These are phyloP conservation scores for Edolisoma coerulescens DNA, from an alignment of 2,113 vertebrate genomes.

Conservation along the genomic window DNA sequence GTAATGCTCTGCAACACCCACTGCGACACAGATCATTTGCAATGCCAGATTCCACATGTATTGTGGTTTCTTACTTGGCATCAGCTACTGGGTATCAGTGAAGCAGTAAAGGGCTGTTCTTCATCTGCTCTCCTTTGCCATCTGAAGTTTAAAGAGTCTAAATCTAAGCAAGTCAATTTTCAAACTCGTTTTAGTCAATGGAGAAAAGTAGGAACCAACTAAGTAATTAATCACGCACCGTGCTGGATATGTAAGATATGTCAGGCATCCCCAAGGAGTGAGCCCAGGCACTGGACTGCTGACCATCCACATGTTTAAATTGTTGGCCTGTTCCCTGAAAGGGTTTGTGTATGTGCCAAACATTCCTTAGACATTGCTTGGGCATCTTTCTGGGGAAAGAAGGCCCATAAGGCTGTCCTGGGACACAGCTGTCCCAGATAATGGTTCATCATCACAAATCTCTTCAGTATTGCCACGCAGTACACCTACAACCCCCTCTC, in stretches of 20 bases:
- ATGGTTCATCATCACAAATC: background rate
- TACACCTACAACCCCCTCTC: background rate
- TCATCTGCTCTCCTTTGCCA: background rate
- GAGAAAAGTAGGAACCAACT: background rate
- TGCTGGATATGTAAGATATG: background rate
- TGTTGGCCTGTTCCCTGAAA: background rate
- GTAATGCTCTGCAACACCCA: background rate
- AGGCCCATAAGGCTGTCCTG: background rate
- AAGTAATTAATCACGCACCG: background rate
- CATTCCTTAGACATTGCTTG: background rate
- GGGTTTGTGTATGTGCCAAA: background rate
- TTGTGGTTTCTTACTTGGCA: background rate
- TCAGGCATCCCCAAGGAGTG: background rate
- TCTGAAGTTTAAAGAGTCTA: background rate
- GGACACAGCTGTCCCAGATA: background rate
- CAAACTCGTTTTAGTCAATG: background rate
- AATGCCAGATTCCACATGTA: background rate
- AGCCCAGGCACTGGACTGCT: background rate
- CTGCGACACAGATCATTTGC: background rate
- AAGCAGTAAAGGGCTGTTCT: background rate
- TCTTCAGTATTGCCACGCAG: background rate
- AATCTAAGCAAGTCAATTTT: background rate
- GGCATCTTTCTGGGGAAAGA: background rate
- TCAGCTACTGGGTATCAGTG: background rate
- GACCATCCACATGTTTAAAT: background rate